Base-by-base conservation (phyloP, 35 echinoderm and acorn worm genomes). In the Heliocidaris tuberculata region DNA sequence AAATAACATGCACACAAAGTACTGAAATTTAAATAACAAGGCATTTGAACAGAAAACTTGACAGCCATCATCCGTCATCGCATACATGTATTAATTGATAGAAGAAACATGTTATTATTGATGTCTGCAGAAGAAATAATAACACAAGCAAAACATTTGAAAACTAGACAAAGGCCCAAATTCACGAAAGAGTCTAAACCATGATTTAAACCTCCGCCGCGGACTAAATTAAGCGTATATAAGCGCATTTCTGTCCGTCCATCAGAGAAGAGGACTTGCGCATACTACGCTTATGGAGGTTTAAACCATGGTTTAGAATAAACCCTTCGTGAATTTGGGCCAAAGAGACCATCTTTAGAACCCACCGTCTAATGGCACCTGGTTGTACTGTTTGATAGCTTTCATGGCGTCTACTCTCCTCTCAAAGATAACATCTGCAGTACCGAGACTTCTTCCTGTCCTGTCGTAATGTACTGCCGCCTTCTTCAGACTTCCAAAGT, bases 331-430 rank as follows among this genome's bases (percentile, higher is more conserved):
- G 35, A 42, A 42, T 42, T 42, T 3, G 35, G 35, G 21, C 35
- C 35, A 42, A 42, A 42, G 35, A 42, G 35, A 42, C 35, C 35
- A 42, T 42, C 86, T 86, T 42, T 94, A 50, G 0, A 10, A 59
- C 98, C 92, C 96, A 99, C 98, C 98, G 95, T 99, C 98, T 60
- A 99, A 86, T 30, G 98, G 98, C 31, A 99, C 98, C 60, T 97
- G 96, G 92, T 99, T 96, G 94, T 99, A 99, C 95, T 99, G 98
- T 94, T 97, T 99, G 97, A 99, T 99, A n/a, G 98, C 98, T 86
- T 99, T 97, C 56, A 99, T 95, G 9, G 98, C 98, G 94, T 97
- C 98, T 8, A 90, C 94, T 90, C 94, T 95, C 87, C 96, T 99
- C 86, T 96, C 94, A 96, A 99, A 99, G 29, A 99, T 87, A 7